A percentile compares a stretch with the other conserved stretches of the same genome.
Evolutionary conservation across 2,888 invertebrate species (phyloP).

Genomic region (Drosophila merina): DNA sequence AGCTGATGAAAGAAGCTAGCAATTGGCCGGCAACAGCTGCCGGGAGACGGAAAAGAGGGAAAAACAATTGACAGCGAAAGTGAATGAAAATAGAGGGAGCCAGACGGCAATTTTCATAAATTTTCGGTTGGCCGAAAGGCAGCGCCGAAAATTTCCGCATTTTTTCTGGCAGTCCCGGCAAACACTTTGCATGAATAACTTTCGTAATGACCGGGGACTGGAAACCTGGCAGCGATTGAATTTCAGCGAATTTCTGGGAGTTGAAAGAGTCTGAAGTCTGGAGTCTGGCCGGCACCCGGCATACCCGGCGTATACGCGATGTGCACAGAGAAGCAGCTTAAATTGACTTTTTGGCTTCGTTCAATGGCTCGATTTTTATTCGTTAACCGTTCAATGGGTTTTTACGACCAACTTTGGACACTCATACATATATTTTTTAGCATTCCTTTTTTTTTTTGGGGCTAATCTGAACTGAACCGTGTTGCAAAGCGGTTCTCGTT

Average conservation of each 20-base stretch:
- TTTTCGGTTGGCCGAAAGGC: slow-evolving; percentile 52
- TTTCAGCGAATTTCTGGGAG: neutral
- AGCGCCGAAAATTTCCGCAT: slow-evolving; percentile 63
- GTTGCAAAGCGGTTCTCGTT: slow-evolving; percentile 32
- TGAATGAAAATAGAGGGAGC: slow-evolving; percentile 34
- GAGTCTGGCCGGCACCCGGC: slow-evolving; percentile 19
- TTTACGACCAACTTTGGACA: slow-evolving; percentile 59
- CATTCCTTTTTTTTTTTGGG: slow-evolving; percentile 32
- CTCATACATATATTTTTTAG: slow-evolving; percentile 12
- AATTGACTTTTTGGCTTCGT: slow-evolving; percentile 67
- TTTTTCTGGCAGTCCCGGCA: slow-evolving; percentile 49
- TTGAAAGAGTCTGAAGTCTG: slow-evolving; percentile 15
- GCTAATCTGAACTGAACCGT: slow-evolving; percentile 44
- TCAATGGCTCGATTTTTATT: slow-evolving; percentile 62
- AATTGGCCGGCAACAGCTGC: slow-evolving; percentile 42
- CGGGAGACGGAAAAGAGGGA: neutral
- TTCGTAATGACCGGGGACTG: slow-evolving; percentile 63
- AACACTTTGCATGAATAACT: slow-evolving; percentile 76
- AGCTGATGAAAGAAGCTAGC: slow-evolving; percentile 22
- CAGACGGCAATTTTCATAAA: slow-evolving; percentile 69
- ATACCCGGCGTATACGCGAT: slow-evolving; percentile 64
- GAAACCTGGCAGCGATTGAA: slow-evolving; percentile 7
- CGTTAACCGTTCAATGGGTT: slow-evolving; percentile 61
- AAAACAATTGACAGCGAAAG: slow-evolving; percentile 56
- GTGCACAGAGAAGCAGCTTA: slow-evolving; percentile 60